Evolutionary conservation across 2,797 vertebrate species (phyloP).

Genomic region (Cottoperca gobio): DNA sequence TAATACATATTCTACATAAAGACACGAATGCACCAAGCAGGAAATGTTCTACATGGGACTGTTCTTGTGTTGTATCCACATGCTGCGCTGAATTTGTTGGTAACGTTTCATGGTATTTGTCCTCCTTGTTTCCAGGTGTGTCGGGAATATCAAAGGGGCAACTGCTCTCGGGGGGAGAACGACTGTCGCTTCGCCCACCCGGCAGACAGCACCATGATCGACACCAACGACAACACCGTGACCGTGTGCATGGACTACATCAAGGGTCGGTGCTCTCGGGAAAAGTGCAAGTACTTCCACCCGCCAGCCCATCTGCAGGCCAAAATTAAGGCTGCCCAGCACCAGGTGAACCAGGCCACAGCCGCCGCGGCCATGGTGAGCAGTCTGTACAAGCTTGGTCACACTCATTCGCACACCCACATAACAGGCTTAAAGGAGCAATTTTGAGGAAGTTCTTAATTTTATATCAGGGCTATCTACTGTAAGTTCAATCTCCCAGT

Average conservation of each 20-base stretch:
- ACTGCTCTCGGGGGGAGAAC: constrained; percentile 95
- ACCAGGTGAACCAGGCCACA: constrained; percentile 99
- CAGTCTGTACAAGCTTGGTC: constrained; percentile 40
- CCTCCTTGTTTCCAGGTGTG: constrained; percentile 86
- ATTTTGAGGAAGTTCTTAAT: not conserved
- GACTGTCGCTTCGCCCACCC: constrained; percentile 98
- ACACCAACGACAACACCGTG: constrained; percentile 98
- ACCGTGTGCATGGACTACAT: constrained; percentile 99
- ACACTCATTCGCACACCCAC: constrained; percentile 42
- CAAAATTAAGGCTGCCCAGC: constrained; percentile 99
- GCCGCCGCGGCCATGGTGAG: constrained; percentile 99
- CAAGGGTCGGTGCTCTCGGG: constrained; percentile 97
- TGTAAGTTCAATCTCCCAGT: not conserved
- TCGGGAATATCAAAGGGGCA: constrained; percentile 97
- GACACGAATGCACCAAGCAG: not conserved
- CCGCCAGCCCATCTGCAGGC: constrained; percentile 98
- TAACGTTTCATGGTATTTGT: not conserved
- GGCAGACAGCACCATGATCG: constrained; percentile 97
- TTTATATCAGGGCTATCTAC: not conserved
- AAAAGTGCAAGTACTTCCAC: constrained; percentile 99
- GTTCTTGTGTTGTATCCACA: not conserved
- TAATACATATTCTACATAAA: constrained; percentile 14
- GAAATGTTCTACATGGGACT: not conserved
- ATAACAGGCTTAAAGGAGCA: constrained; percentile 14
- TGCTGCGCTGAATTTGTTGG: not conserved